Percentiles rank a stretch among this genome's conserved stretches.
These are phyloP conservation scores for Chloropsis hardwickii DNA, from an alignment of 2,113 vertebrate genomes.

Conservation along the genomic window DNA sequence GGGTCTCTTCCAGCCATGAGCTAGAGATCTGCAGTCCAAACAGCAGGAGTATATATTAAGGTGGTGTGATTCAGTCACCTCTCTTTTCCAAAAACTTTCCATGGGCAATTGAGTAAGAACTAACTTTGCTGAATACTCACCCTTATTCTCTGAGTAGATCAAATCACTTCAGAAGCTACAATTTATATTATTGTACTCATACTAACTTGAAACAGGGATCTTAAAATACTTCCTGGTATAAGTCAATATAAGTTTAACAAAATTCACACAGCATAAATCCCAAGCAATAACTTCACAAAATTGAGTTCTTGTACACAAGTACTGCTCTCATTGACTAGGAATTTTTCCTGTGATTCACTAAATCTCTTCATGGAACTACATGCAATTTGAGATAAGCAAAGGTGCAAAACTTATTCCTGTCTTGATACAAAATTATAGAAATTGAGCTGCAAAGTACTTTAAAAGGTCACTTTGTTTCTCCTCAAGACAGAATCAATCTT, in stretches of 20 bases:
- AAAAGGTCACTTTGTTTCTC: neutral
- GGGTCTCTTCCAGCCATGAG: neutral
- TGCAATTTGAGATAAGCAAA: neutral
- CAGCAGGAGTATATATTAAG: neutral
- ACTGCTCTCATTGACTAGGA: neutral
- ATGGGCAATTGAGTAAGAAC: neutral
- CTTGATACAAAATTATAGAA: neutral
- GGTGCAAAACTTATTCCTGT: neutral
- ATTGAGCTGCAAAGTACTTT: neutral
- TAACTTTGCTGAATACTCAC: neutral
- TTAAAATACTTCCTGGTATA: neutral
- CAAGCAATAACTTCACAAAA: neutral
- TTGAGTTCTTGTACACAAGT: neutral
- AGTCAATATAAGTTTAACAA: neutral
- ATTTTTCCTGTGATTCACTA: neutral
- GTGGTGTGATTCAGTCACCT: neutral
- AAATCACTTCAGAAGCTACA: neutral
- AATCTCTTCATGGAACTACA: neutral
- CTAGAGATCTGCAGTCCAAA: neutral
- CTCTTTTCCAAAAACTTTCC: neutral
- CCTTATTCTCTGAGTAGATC: neutral
- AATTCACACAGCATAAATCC: neutral
- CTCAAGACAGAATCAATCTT: slow-evolving; percentile 4
- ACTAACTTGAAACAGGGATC: neutral
- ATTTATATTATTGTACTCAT: neutral